Conservation (phyloP, 1,140 invertebrate genomes). For the Cydia fagiglandana region DNA sequence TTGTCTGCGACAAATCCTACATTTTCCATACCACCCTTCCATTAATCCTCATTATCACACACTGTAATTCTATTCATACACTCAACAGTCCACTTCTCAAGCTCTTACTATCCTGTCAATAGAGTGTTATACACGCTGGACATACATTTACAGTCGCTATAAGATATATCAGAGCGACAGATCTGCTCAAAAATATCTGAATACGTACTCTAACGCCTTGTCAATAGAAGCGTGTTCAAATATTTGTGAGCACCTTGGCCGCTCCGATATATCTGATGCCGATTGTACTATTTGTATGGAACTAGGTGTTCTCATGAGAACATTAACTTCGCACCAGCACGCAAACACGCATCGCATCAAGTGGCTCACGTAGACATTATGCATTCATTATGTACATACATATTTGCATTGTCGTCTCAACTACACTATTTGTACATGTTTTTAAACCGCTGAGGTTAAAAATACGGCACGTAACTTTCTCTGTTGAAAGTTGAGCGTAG, state of each 20-base stretch:
- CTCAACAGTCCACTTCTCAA: not conserved
- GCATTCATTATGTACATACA: slow-evolving; percentile 12
- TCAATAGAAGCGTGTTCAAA: too few species aligned
- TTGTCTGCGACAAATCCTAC: not conserved
- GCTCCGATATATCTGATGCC: too few species aligned
- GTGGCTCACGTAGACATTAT: slow-evolving; percentile 20
- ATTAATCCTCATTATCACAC: not conserved
- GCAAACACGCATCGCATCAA: slow-evolving; percentile 24
- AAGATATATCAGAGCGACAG: not conserved
- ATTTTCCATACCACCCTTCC: not conserved
- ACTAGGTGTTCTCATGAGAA: slow-evolving; percentile 38
- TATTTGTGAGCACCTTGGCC: too few species aligned
- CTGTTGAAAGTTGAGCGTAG: slow-evolving; percentile 1
- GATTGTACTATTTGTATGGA: not conserved
- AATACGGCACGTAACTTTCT: slow-evolving; percentile 24
- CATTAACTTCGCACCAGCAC: slow-evolving; percentile 13
- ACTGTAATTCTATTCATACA: not conserved
- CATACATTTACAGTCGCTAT: not conserved
- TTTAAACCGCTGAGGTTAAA: slow-evolving; percentile 18
- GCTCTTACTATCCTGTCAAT: not conserved
- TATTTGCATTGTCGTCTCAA: slow-evolving; percentile 20
- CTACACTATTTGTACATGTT: slow-evolving; percentile 22
- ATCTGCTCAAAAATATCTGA: too few species aligned
- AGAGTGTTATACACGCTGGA: not conserved
- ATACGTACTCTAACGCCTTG: too few species aligned